Conservation (phyloP, 1,140 invertebrate genomes). For the Trichonephila inaurata region DNA sequence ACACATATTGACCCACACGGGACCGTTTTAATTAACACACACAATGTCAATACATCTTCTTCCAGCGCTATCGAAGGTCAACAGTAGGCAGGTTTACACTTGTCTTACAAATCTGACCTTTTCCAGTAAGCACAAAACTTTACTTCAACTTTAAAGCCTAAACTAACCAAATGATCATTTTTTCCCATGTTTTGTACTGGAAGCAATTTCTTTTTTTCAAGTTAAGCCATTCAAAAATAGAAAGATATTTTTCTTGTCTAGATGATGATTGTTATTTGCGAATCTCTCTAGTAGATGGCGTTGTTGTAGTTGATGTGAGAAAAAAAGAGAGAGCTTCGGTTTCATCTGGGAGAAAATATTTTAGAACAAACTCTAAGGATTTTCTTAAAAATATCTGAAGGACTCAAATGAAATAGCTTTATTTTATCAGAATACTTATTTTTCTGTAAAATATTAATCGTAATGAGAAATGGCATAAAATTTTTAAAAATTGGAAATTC, state of each 20-base stretch:
- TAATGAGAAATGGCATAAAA: no score
- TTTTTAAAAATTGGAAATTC: no score
- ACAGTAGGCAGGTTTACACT: constrained; percentile 45
- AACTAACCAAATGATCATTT: neutral
- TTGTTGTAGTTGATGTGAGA: neutral
- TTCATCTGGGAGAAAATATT: no score
- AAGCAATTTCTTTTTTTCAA: neutral
- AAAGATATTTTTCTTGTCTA: neutral
- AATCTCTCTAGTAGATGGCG: neutral
- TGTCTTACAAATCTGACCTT: constrained; percentile 36
- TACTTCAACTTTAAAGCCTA: neutral
- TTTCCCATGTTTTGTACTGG: neutral
- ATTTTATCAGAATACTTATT: no score
- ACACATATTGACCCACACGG: constrained; percentile 66
- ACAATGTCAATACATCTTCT: constrained; percentile 40
- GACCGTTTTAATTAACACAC: constrained; percentile 74
- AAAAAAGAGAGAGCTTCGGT: neutral
- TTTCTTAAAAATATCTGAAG: no score
- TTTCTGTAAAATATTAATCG: no score
- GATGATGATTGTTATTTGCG: neutral
- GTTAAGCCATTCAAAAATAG: neutral
- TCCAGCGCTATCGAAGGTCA: constrained; percentile 35
- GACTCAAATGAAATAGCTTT: no score
- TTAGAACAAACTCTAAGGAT: no score
- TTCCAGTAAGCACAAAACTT: neutral